A percentile compares a stretch with the other conserved stretches of the same genome.
Evolutionary conservation across 2,888 invertebrate genomes (phyloP).

Genomic region (Drosophila cognata): DNA sequence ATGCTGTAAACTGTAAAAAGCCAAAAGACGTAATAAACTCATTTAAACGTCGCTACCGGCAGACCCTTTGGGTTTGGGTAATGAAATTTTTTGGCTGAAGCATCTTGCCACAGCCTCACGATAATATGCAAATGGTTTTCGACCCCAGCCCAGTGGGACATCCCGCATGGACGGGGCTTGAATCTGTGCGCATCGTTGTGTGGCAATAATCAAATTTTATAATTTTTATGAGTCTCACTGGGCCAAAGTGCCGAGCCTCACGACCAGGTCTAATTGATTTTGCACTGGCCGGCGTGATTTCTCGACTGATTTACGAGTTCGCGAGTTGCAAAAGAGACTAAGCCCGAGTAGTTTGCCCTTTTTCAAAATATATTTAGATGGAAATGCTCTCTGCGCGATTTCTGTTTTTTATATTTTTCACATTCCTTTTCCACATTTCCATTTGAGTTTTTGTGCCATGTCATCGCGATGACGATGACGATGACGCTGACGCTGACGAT

Average conservation of each 20-base stretch:
- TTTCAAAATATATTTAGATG: slow-evolving; percentile 1
- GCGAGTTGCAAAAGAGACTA: neutral
- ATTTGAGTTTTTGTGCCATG: slow-evolving; percentile 24
- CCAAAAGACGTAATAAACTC: slow-evolving; percentile 81
- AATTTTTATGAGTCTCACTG: slow-evolving; percentile 80
- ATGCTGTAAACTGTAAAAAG: slow-evolving; percentile 67
- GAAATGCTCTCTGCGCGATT: slow-evolving; percentile 22
- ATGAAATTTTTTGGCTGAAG: slow-evolving; percentile 72
- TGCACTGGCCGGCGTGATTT: slow-evolving; percentile 60
- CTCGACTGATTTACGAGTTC: slow-evolving; percentile 39
- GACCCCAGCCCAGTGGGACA: slow-evolving; percentile 45
- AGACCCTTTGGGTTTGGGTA: slow-evolving; percentile 67
- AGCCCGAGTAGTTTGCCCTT: slow-evolving; percentile 6
- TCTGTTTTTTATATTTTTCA: slow-evolving; percentile 1
- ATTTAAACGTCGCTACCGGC: slow-evolving; percentile 72
- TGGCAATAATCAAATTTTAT: slow-evolving; percentile 83
- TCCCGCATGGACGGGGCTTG: slow-evolving; percentile 43
- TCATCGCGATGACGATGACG: slow-evolving; percentile 33
- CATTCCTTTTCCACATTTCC: slow-evolving; percentile 5
- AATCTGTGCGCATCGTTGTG: slow-evolving; percentile 65
- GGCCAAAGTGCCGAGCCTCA: slow-evolving; percentile 44
- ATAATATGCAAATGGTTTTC: slow-evolving; percentile 74
- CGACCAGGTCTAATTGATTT: slow-evolving; percentile 75
- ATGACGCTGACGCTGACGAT: slow-evolving; percentile 38
- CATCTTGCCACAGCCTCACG: slow-evolving; percentile 64